These are phyloP conservation scores for Halisarca cf. caerulea DNA, from an alignment of 37 sponge, comb jelly and placozoan species.

Conservation along the genomic window DNA sequence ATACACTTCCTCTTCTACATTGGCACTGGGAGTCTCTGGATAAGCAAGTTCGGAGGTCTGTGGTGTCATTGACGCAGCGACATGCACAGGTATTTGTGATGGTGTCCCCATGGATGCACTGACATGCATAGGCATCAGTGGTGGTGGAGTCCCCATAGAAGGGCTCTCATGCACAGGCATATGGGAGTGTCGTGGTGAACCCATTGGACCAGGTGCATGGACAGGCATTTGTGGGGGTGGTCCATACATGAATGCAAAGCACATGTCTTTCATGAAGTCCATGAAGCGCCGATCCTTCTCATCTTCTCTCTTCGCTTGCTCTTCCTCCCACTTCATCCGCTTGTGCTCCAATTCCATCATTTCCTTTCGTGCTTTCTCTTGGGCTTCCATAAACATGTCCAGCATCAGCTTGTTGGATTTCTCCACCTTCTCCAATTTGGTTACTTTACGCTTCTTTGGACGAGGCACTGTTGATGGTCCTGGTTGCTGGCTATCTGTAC, in stretches of 20 bases:
- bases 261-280: constrained; percentile 13
- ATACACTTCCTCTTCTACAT: no score
- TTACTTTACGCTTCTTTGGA: constrained; percentile 1
- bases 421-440: constrained; percentile 1
- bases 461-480: not conserved
- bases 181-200: not conserved
- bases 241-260: not conserved
- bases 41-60: no score
- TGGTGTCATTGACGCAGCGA: no score
- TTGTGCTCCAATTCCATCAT: not conserved
- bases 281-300: not conserved
- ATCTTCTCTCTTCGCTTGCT: constrained; percentile 2
- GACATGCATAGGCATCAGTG: no score
- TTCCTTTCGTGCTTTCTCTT: not conserved
- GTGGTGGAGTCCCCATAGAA: not conserved
- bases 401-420: not conserved
- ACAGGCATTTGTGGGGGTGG: not conserved
- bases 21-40: no score
- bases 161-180: not conserved
- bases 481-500: not conserved
- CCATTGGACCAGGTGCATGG: not conserved
- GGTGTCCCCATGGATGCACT: not conserved
- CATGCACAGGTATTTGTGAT: no score
- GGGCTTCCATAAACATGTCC: not conserved
- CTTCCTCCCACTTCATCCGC: constrained; percentile 8